phyloP scores from a whole-genome alignment of 1,140 invertebrate species.

The Aphidius ervi region DNA sequence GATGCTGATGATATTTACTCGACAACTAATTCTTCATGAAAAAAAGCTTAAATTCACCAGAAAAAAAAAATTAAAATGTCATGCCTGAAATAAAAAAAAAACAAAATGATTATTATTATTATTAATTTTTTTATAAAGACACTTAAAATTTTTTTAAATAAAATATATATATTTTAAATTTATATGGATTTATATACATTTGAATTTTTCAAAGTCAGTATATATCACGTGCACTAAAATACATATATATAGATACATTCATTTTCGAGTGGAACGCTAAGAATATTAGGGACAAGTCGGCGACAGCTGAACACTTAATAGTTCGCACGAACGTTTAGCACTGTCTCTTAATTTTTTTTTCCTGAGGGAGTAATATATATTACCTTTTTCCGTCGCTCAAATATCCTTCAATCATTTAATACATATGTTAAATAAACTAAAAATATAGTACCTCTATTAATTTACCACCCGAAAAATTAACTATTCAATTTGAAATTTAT shows the following conservation, averaged over 20 bases:
- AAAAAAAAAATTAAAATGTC: too few species aligned
- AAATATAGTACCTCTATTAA: not conserved
- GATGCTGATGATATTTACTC: too few species aligned
- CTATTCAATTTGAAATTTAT: not conserved
- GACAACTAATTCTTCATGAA: too few species aligned
- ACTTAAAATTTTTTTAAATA: not conserved
- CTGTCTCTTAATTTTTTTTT: conserved; percentile 11
- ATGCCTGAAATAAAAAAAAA: too few species aligned
- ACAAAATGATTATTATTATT: too few species aligned
- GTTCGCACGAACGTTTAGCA: conserved; percentile 21
- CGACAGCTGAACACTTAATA: conserved; percentile 47
- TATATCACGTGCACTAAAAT: conserved; percentile 3
- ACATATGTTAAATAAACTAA: too few species aligned
- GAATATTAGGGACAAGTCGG: conserved; percentile 31
- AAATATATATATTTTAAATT: not conserved
- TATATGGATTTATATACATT: not conserved
- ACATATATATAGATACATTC: conserved; percentile 20
- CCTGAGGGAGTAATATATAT: conserved; percentile 5
- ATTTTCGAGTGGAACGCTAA: conserved; percentile 14
- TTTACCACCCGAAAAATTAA: not conserved
- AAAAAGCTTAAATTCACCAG: too few species aligned
- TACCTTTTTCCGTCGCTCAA: conserved; percentile 1
- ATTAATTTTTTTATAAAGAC: too few species aligned
- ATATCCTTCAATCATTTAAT: not conserved
- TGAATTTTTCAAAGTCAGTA: not conserved